Conservation (phyloP, 2,888 invertebrate species). For the Rhingia rostrata region DNA sequence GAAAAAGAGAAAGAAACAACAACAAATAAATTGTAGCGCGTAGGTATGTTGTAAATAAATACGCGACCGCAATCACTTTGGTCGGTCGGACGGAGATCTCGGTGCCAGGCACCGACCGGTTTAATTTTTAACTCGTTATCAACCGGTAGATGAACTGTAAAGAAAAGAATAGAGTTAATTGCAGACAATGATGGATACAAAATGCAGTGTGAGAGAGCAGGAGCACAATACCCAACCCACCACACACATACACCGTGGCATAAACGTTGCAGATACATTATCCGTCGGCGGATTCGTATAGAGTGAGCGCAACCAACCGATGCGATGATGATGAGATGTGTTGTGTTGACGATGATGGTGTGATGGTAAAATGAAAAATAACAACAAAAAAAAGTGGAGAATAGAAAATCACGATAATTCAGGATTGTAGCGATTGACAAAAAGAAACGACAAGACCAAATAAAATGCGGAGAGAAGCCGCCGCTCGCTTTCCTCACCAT, state of each 20-base stretch:
- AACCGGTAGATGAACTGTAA: constrained; percentile 76
- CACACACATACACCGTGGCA: background rate
- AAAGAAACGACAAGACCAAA: constrained; percentile 32
- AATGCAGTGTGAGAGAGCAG: constrained; percentile 29
- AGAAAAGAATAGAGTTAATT: constrained; percentile 72
- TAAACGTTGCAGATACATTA: constrained; percentile 48
- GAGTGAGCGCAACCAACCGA: constrained; percentile 27
- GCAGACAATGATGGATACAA: constrained; percentile 68
- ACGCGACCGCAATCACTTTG: constrained; percentile 74
- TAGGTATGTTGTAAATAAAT: constrained; percentile 73
- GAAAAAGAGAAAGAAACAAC: constrained; percentile 24
- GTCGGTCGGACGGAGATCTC: constrained; percentile 75
- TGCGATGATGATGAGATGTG: constrained; percentile 44
- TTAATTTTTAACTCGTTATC: constrained; percentile 77
- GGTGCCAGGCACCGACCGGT: constrained; percentile 77
- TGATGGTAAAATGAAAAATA: constrained; percentile 59
- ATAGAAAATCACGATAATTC: constrained; percentile 61
- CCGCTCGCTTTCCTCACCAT: background rate
- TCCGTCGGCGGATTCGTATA: constrained; percentile 1
- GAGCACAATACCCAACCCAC: constrained; percentile 2
- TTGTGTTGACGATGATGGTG: constrained; percentile 57
- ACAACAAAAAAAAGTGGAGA: constrained; percentile 23
- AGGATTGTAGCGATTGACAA: constrained; percentile 69
- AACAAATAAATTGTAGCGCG: constrained; percentile 70
- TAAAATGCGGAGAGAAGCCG: background rate